phyloP scores from a whole-genome alignment of 2,888 invertebrate genomes.

The Diarsia dahlii region DNA sequence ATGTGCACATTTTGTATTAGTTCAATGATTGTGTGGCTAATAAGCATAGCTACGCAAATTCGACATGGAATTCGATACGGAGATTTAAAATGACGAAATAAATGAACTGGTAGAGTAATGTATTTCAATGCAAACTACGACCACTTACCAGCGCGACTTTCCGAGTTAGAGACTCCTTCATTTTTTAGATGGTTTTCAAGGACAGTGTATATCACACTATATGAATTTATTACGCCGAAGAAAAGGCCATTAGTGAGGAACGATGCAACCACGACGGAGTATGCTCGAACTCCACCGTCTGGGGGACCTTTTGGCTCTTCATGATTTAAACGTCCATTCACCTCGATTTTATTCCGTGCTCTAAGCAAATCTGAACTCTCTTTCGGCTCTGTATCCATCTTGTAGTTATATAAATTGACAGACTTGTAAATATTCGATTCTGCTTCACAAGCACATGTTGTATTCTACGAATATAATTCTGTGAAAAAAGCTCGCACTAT shows the following conservation, averaged over 20 bases:
- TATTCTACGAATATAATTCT: slow-evolving; percentile 21
- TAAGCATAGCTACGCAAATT: slow-evolving; percentile 20
- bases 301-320: slow-evolving; percentile 87
- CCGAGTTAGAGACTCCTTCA: slow-evolving; percentile 93
- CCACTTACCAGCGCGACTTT: slow-evolving; percentile 95
- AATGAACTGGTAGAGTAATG: not conserved
- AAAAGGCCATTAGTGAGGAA: slow-evolving; percentile 97
- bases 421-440: slow-evolving; percentile 54
- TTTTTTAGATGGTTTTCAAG: slow-evolving; percentile 92
- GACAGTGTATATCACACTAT: slow-evolving; percentile 94
- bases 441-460: slow-evolving; percentile 60
- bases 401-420: slow-evolving; percentile 63
- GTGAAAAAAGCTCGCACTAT: slow-evolving; percentile 38
- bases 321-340: slow-evolving; percentile 72
- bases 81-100: slow-evolving; percentile 43
- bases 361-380: slow-evolving; percentile 82
- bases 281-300: slow-evolving; percentile 95
- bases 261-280: slow-evolving; percentile 95
- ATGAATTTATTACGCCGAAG: slow-evolving; percentile 97
- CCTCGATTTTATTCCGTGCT: slow-evolving; percentile 70
- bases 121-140: slow-evolving; percentile 11
- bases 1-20: not conserved
- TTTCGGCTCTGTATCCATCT: slow-evolving; percentile 78
- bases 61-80: slow-evolving; percentile 45
- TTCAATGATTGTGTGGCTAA: slow-evolving; percentile 26